Conservation (phyloP, 2,113 vertebrate species). For the Hyperopisus bebe region DNA sequence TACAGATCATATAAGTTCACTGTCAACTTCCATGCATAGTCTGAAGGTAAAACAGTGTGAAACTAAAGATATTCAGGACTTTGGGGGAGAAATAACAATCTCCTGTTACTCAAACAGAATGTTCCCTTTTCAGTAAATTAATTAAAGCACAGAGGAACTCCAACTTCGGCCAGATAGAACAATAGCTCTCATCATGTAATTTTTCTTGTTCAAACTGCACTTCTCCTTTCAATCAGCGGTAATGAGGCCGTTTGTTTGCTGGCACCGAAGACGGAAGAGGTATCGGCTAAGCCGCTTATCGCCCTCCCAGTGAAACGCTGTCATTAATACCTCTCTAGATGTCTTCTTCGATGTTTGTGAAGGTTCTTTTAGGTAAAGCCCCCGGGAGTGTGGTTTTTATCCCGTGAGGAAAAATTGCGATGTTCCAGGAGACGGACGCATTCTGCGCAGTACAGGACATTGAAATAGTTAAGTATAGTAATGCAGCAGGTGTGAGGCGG, state of each 20-base stretch:
- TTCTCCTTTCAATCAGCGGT: constrained; percentile 38
- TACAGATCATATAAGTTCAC: not conserved
- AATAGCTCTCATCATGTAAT: constrained; percentile 29
- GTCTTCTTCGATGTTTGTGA: not conserved
- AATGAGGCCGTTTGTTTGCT: constrained; percentile 57
- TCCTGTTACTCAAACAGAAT: not conserved
- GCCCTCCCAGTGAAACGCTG: constrained; percentile 36
- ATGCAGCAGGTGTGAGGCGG: not conserved
- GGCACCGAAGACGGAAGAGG: constrained; percentile 40
- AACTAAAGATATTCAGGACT: not conserved
- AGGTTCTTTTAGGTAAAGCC: not conserved
- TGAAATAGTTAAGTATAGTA: not conserved
- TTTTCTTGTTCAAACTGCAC: constrained; percentile 42
- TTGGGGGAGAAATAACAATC: not conserved
- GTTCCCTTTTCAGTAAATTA: not conserved
- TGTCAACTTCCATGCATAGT: not conserved
- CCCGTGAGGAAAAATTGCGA: not conserved
- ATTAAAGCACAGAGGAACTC: not conserved
- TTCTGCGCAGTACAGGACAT: not conserved
- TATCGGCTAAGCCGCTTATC: constrained; percentile 39
- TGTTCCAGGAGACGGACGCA: not conserved
- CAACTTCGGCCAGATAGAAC: not conserved
- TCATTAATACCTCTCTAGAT: constrained; percentile 46
- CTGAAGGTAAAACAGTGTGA: not conserved
- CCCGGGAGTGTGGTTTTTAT: not conserved